phyloP scores from a whole-genome alignment of 2,113 vertebrate species.

The Lasiurus cinereus region DNA sequence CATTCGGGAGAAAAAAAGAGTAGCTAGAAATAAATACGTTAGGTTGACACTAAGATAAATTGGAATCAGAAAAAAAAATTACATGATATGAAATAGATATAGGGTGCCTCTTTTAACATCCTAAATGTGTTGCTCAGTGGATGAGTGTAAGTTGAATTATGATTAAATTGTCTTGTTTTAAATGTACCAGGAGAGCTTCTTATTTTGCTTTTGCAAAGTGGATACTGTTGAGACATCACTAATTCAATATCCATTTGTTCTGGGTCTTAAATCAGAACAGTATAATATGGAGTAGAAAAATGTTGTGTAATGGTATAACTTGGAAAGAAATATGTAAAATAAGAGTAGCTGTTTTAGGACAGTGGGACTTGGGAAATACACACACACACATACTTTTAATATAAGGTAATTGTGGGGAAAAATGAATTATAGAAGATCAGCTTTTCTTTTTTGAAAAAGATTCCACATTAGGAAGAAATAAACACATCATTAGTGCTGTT shows the following conservation, averaged over 20 bases:
- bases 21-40: conserved; percentile 41
- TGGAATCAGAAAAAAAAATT: conserved; percentile 15
- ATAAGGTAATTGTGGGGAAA: background rate
- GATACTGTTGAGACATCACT: background rate
- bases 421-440: background rate
- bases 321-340: conserved; percentile 46
- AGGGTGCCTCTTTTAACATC: background rate
- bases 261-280: conserved; percentile 23
- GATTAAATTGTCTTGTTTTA: conserved; percentile 24
- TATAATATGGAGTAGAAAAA: conserved; percentile 7
- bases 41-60: conserved; percentile 24
- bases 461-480: background rate
- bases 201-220: conserved; percentile 56
- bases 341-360: background rate
- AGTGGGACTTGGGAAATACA: background rate
- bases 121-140: background rate
- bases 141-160: conserved; percentile 51
- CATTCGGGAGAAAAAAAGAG: conserved; percentile 31
- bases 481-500: background rate
- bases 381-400: background rate
- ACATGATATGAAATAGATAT: conserved; percentile 7
- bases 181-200: conserved; percentile 18
- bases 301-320: conserved; percentile 9
- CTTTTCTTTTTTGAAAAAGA: conserved; percentile 19
- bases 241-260: background rate